Base-by-base conservation (phyloP, 2,113 vertebrate species). In the Aphyosemion australe region DNA sequence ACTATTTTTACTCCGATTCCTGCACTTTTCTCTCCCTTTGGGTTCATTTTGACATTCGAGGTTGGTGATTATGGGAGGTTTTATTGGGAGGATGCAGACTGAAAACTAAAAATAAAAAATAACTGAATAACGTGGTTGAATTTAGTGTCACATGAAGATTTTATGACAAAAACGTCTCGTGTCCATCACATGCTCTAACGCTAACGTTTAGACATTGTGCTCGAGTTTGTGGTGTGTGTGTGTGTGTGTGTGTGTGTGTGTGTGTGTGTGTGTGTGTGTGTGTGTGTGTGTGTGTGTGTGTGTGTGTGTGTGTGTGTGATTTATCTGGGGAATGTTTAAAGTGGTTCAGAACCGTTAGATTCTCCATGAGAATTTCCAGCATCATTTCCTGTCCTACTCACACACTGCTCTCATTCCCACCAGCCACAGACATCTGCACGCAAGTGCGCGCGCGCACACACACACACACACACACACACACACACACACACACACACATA, bases 371-470 rank as follows among this genome's bases (percentile, higher is more conserved):
- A 82, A 52, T 64, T 42, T 65, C 61, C 76, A 65, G 74, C 76
- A 80, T 88, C 62, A 90, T 82, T 85, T 90, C 87, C 89, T 89
- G 86, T 84, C 72, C 67, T 5, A 72, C 67, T 88, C 79, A 79
- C 74, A 82, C 83, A 74, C 69, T 84, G 55, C 66, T 79, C 74
- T 74, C 72, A 68, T 89, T 89, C 83, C 84, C 83, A 88, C 76
- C 63, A 65, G 59, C 73, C 46, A 9, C 37, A 76, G 55, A 83
- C 82, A 87, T 87, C 82, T 88, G 87, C 77, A 80, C 49, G 74
- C 56, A 54, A 51, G 26, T 26, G 26, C 26, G 26, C 26, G 26
- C 26, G 26, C 26, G 1, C 26, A 26, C 26, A 2, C 26, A 26
- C 26, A 26, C 26, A 26, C 26, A 26, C 26, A 26, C 26, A 26